Base-by-base conservation (phyloP, 2,797 vertebrate genomes). In the Dromococcyx pavoninus region DNA sequence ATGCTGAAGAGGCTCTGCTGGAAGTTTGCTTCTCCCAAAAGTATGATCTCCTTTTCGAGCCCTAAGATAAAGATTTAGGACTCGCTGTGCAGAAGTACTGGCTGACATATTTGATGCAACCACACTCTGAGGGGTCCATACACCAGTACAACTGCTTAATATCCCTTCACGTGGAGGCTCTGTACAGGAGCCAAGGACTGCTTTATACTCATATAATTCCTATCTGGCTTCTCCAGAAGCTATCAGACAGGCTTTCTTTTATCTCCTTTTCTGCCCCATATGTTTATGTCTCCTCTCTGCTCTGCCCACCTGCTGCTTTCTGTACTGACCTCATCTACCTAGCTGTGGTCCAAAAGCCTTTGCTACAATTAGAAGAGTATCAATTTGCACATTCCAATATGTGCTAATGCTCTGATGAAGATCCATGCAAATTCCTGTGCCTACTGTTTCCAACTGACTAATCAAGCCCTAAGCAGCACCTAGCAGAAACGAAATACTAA, bases 401-500 rank as follows among this genome's bases (percentile, higher is more conserved):
- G 35, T 75, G 76, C 53, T 50, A 35, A 62, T 35, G 54, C 71
- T 82, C 82, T 86, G 54, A 64, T 21, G 39, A 75, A 78, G 88
- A 70, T 30, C n/a, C 69, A 35, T 27, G 11, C 39, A 57, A 74
- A 77, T 74, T 83, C 60, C 44, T 3, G 11, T 81, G 65, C 82
- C 79, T 86, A 39, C 53, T 5, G 37, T 67, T 93, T 89, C 57
- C 69, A 67, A 67, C 61, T 80, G 76, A 84, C 76, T 83, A 41
- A 91, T 61, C 83, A 58, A 86, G 58, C 82, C n/a, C 46, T 50
- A 51, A 78, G 77, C 80, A 91, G 64, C 23, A 58, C 69, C 88
- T 25, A 79, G 22, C 64, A 86, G 71, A 81, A 91, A 90, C 56
- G 73, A 91, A 95, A 93, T 30, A 75, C 33, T 81, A 67, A 60